Conservation (phyloP, 53 echinoderm and acorn worm species). For the Glandiceps talaboti region DNA sequence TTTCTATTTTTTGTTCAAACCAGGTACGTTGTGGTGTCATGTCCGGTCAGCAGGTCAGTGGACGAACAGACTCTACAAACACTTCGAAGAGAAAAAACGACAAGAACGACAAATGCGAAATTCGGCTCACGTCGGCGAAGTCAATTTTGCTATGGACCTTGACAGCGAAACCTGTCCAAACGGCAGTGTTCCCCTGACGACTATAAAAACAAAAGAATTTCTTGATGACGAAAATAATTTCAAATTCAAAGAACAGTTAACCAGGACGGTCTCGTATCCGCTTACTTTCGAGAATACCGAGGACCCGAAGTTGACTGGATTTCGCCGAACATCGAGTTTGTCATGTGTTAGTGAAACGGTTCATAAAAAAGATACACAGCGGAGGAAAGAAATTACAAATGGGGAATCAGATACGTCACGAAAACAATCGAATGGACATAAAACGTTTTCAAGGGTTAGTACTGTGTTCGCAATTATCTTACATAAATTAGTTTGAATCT, state of each 20-base stretch:
- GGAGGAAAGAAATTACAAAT: too few species aligned
- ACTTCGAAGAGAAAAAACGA: constrained; percentile 38
- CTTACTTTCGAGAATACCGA: neutral
- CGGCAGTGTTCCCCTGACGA: neutral
- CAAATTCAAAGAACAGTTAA: neutral
- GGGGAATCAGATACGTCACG: too few species aligned
- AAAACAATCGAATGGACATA: too few species aligned
- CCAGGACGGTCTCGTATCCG: neutral
- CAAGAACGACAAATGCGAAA: neutral
- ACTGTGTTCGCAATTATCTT: too few species aligned
- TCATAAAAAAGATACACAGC: too few species aligned
- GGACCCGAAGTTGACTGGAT: neutral
- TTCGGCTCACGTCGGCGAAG: constrained; percentile 6
- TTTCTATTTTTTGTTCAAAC: constrained; percentile 1
- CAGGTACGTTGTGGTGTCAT: constrained; percentile 71
- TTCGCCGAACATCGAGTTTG: neutral
- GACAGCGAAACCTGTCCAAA: neutral
- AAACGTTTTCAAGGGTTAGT: too few species aligned
- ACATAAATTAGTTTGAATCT: too few species aligned
- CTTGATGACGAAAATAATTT: neutral
- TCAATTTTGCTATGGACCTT: constrained; percentile 13
- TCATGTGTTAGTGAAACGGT: neutral
- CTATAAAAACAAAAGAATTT: neutral
- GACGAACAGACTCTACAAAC: constrained; percentile 71
- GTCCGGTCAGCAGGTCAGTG: constrained; percentile 89